Base-by-base conservation (phyloP, 2,797 vertebrate genomes). In the Scolopax bukidnonensis region DNA sequence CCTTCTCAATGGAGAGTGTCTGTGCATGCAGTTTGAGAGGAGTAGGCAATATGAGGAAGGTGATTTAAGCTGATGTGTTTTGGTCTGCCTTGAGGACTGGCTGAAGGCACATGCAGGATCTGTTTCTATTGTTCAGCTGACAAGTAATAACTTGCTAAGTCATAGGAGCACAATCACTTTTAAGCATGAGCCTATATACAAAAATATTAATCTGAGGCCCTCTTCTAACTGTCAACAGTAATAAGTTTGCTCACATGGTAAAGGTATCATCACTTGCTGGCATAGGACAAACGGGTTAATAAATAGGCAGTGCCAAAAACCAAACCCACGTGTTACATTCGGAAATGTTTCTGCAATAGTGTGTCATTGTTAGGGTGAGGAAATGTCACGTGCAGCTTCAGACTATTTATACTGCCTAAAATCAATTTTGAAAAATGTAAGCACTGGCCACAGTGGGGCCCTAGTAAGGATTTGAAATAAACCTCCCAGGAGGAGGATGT, bases 401-500 rank as follows among this genome's bases (percentile, higher is more conserved):
- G 95, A 97, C 96, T 97, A 94, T 97, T 97, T 97, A 97, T 97
- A 86, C 84, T 92, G 94, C 93, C 78, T 91, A 97, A 98, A 98
- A 98, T 98, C 97, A 98, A 97, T 98, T 98, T 97, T 95, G 96
- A 97, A 98, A 98, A 97, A 98, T 96, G 87, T 97, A 98, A 98
- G 97, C 95, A 90, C 84, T 96, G 91, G 95, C 92, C 95, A 87
- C 97, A 90, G 89, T 74, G 89, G 96, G 95, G 82, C 94, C 95
- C 86, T 95, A 91, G 80, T 92, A 96, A 90, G 70, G 89, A 96
- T 97, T 97, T 97, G 94, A 97, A 97, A 98, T 97, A 98, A 98
- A 97, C 93, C 85, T 97, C 93, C 96, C 91, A 95, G 91, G 96
- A 98, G 96, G 87, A 97, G 74, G 89, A 96, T 96, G 95, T 97